Evolutionary conservation across 2,888 invertebrate species (phyloP), one percentile per base, ranked within the genome.

Genomic region (Plutella xylostella): DNA sequence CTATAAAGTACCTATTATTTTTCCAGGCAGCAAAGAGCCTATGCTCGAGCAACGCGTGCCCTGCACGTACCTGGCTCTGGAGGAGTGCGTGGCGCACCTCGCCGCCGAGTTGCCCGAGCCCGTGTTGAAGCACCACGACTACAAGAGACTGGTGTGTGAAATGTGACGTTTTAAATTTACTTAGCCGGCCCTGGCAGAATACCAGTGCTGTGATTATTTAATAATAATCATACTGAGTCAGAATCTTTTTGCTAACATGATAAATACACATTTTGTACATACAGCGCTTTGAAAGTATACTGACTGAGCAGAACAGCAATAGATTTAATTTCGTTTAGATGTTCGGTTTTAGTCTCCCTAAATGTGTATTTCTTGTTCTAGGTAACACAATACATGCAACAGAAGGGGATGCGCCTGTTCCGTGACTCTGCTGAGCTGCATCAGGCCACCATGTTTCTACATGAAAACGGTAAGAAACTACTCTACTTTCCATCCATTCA

Each of bases 401-500:
- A 89, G 55, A 86, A 89, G 49, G 88, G 89, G 54, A 87, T 89
- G 48, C 86, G 90, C 38, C 87, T 88, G 46, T 95, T 95, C 66
- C 86, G 96, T n/a, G 97, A 95, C 80, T 88, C 89, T 9, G 91
- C 94, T 0, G 98, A 98, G 68, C 72, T 98, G 43, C 93, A 95
- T 59, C 97, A 98, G 66, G 99, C 98, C 0, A 97, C 98, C 0
- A 88, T 96, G 67, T 99, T 99, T 74, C 86, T 99, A 1, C 98
- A 99, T 65, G 99, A 99, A 63, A 98, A 98, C 71, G 98, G 96
- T 88, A 58, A 58, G 53, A 37, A n/a, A 25, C 9, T 7, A n/a
- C n/a, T n/a, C n/a, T n/a, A n/a, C n/a, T n/a, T n/a, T n/a, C n/a
- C n/a, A n/a, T n/a, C n/a, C n/a, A n/a, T n/a, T n/a, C n/a, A n/a